Base-by-base conservation (phyloP, 30 jellyfish, hydroid and myxozoan species). In the Morbakka virulenta region DNA sequence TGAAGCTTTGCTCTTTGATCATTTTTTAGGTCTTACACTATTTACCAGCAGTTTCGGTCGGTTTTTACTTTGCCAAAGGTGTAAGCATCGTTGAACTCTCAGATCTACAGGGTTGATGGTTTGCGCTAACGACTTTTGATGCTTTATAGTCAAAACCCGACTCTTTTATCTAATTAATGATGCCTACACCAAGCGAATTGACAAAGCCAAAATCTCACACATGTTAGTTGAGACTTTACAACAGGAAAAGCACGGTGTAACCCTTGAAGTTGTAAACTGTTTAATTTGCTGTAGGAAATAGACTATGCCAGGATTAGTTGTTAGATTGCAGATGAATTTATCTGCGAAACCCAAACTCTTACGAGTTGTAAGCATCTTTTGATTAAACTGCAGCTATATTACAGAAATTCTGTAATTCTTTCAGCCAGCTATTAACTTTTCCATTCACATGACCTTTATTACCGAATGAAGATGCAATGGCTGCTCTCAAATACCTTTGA, bases 141-240 rank as follows among this genome's bases (percentile, higher is more conserved):
- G 23, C n/a, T n/a, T 9, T 28, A 68, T 68, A 68, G 21, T 34
- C 80, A 32, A 32, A 66, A 30, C 36, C 69, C 4, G 80, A 4
- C 36, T 32, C 80, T 32, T 34, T 29, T 28, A 20, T 22, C 3
- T 13, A 20, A 23, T 68, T 68, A 25, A 20, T 50, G 50, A 35
- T 27, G 2, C 79, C 79, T n/a, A 67, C 4, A 3, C 79, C 79
- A 67, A 66, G 2, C 79, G 17, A 32, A 32, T 67, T 26, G 79
- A 66, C 14, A 32, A 66, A 32, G 70, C 11, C 4, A 67, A 32
- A 3, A 67, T 26, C 11, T 67, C 71, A 23, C 70, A 28, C 17
- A 6, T 32, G 13, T 14, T 66, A 23, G 41, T 26, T 29, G 79
- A 67, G 2, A 67, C 35, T 14, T 32, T 32, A 26, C 72, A 9